Evolutionary conservation across 2,113 vertebrate genomes (phyloP).

Genomic region (Corythoichthys haematopterus): DNA sequence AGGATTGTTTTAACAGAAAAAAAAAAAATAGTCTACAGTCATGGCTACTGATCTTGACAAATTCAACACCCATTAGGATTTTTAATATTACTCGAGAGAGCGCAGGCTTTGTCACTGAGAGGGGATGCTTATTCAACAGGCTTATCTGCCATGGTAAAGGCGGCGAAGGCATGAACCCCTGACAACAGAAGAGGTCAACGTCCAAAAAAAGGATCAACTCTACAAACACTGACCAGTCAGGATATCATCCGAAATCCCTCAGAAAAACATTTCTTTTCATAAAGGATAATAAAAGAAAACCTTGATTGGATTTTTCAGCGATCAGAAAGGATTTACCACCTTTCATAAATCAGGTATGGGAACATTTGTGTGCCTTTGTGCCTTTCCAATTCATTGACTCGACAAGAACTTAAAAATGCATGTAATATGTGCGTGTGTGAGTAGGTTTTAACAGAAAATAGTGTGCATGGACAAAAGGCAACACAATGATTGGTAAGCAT

Average conservation of each 20-base stretch:
- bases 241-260: slow-evolving; percentile 71
- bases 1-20: slow-evolving; percentile 73
- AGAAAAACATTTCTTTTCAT: slow-evolving; percentile 57
- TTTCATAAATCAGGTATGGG: slow-evolving; percentile 88
- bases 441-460: neutral
- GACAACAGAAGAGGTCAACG: slow-evolving; percentile 76
- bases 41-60: slow-evolving; percentile 74
- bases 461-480: neutral
- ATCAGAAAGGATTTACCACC: slow-evolving; percentile 77
- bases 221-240: slow-evolving; percentile 73
- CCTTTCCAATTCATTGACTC: slow-evolving; percentile 64
- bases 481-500: neutral
- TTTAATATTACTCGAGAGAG: slow-evolving; percentile 65
- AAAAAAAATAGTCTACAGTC: slow-evolving; percentile 76
- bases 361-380: slow-evolving; percentile 72
- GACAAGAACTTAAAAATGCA: slow-evolving; percentile 67
- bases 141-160: slow-evolving; percentile 83
- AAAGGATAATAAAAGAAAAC: slow-evolving; percentile 61
- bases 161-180: slow-evolving; percentile 84
- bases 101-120: slow-evolving; percentile 68
- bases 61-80: slow-evolving; percentile 73
- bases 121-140: slow-evolving; percentile 70
- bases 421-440: neutral
- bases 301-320: slow-evolving; percentile 78
- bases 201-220: slow-evolving; percentile 75